These are phyloP conservation scores for Trachelus troglodyta DNA, from an alignment of 2,888 invertebrate genomes.

Conservation along the genomic window DNA sequence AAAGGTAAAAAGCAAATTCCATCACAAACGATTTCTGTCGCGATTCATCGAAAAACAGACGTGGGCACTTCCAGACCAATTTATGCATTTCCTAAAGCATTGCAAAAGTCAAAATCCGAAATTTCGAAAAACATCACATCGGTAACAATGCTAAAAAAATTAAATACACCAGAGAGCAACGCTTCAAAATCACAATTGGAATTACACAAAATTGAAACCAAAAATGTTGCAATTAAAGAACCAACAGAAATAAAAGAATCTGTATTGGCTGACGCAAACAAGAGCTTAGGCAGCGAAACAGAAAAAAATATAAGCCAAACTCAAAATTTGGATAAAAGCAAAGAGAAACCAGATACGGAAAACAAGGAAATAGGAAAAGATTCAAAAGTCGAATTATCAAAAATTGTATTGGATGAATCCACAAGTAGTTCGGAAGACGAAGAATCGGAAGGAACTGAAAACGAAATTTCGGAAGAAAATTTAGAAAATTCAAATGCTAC, in stretches of 20 bases:
- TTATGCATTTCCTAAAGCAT: slow-evolving; percentile 5
- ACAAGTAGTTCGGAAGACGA: slow-evolving; percentile 12
- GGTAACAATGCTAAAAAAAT: background rate
- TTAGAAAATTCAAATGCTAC: slow-evolving; percentile 12
- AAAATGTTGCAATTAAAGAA: background rate
- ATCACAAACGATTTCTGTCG: slow-evolving; percentile 33
- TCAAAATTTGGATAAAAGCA: too few species aligned
- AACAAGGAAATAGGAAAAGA: background rate
- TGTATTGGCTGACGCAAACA: too few species aligned
- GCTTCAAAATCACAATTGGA: background rate
- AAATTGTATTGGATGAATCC: background rate
- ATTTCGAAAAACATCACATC: background rate
- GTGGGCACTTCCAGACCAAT: slow-evolving; percentile 27
- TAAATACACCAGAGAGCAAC: background rate
- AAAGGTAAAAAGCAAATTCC: slow-evolving; percentile 34
- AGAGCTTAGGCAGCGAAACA: background rate
- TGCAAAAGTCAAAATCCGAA: background rate
- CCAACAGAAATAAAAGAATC: too few species aligned
- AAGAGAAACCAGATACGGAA: background rate
- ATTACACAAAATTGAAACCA: background rate
- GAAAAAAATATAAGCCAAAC: too few species aligned
- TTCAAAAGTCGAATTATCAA: background rate
- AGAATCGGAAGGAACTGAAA: slow-evolving; percentile 56
- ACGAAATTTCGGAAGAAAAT: slow-evolving; percentile 27
- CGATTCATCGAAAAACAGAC: slow-evolving; percentile 33